Evolutionary conservation across 2,797 vertebrate genomes (phyloP).

Genomic region (Thamnophis elegans): DNA sequence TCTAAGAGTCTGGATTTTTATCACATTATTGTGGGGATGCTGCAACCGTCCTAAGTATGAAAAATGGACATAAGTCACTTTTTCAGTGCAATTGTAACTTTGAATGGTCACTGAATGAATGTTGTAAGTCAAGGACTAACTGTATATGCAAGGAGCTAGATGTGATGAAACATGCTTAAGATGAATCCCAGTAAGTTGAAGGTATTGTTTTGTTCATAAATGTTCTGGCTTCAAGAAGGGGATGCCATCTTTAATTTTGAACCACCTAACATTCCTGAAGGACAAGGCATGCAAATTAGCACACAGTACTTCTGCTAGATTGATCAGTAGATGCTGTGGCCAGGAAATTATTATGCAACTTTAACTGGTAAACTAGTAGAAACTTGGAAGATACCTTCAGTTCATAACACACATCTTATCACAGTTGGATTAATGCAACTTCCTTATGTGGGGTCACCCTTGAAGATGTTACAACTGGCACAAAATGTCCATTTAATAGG

Average conservation of each 20-base stretch:
- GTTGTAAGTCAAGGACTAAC: not conserved
- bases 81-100: not conserved
- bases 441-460: not conserved
- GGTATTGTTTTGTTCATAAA: not conserved
- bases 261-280: not conserved
- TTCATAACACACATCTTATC: not conserved
- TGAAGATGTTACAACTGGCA: not conserved
- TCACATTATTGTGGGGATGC: not conserved
- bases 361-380: not conserved
- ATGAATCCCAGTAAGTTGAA: not conserved
- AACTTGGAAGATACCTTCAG: not conserved
- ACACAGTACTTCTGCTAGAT: not conserved
- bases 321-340: not conserved
- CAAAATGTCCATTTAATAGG: not conserved
- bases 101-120: not conserved
- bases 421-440: not conserved
- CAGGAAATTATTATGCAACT: not conserved
- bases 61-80: not conserved
- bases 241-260: not conserved
- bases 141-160: not conserved
- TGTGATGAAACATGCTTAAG: not conserved
- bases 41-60: not conserved
- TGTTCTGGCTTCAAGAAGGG: not conserved
- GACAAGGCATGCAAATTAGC: not conserved
- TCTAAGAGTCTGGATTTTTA: not conserved